Percentiles rank a stretch among this genome's conserved stretches.
phyloP scores from a whole-genome alignment of 2,113 vertebrate genomes.

The Holacanthus passer region DNA sequence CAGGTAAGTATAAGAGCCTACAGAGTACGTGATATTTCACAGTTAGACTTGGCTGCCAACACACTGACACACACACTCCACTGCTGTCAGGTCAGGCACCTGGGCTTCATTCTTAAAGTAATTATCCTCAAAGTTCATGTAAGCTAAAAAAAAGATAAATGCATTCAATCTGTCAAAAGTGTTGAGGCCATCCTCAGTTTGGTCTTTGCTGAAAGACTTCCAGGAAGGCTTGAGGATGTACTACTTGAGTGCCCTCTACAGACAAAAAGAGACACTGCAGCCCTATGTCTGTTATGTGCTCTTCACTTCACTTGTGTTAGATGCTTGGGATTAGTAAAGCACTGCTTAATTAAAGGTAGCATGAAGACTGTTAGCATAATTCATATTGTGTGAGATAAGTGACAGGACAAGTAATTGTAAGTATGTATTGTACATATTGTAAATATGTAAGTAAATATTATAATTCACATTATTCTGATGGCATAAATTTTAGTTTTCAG shows the following conservation, averaged over 20 bases:
- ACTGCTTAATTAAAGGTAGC: not conserved
- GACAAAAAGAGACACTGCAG: not conserved
- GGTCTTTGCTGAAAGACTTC: not conserved
- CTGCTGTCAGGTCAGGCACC: not conserved
- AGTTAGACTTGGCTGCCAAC: not conserved
- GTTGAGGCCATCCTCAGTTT: not conserved
- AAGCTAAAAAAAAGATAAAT: not conserved
- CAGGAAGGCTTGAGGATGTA: not conserved
- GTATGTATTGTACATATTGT: too few relatives aligned
- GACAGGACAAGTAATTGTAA: not conserved
- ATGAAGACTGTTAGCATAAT: not conserved
- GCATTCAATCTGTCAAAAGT: not conserved
- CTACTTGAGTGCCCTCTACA: constrained; percentile 25
- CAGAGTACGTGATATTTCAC: not conserved
- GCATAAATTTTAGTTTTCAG: not conserved
- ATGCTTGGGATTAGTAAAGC: not conserved
- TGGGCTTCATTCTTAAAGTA: not conserved
- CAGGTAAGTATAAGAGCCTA: not conserved
- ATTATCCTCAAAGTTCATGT: not conserved
- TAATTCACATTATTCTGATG: not conserved
- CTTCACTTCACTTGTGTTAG: not conserved
- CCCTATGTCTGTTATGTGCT: too few relatives aligned
- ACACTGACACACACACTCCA: not conserved
- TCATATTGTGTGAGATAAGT: constrained; percentile 1
- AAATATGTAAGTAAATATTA: not conserved